Conservation (phyloP, 2,888 invertebrate genomes). For the Cyclophora albipunctata region DNA sequence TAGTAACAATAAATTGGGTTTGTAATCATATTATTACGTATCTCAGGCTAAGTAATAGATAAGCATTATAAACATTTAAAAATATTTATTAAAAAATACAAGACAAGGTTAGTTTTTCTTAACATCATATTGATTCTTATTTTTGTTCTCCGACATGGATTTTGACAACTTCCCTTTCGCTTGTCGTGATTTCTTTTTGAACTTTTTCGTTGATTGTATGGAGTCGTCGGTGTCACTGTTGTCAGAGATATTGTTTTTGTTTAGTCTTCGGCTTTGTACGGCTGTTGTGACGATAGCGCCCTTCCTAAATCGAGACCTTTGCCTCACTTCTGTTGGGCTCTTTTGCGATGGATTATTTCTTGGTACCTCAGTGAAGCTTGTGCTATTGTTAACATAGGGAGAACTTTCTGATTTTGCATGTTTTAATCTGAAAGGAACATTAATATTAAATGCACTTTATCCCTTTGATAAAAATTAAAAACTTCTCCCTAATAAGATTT, state of each 20-base stretch:
- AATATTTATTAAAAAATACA: slow-evolving; percentile 16
- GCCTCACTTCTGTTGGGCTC: slow-evolving; percentile 35
- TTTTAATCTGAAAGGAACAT: slow-evolving; percentile 52
- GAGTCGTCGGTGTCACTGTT: slow-evolving; percentile 67
- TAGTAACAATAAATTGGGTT: too few relatives aligned
- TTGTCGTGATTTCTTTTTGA: slow-evolving; percentile 63
- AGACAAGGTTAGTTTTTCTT: not conserved
- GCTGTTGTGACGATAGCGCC: slow-evolving; percentile 77
- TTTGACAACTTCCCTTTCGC: slow-evolving; percentile 47
- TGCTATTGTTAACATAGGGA: slow-evolving; percentile 43
- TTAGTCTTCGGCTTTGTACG: slow-evolving; percentile 52
- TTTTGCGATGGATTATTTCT: slow-evolving; percentile 42
- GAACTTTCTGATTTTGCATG: slow-evolving; percentile 54
- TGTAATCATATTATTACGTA: too few relatives aligned
- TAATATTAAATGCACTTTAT: not conserved
- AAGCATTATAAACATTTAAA: slow-evolving; percentile 3
- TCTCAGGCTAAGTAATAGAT: too few relatives aligned
- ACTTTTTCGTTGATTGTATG: slow-evolving; percentile 50
- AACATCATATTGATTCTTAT: slow-evolving; percentile 28
- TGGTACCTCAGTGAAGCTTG: slow-evolving; percentile 65
- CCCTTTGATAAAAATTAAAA: slow-evolving; percentile 1
- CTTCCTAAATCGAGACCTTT: slow-evolving; percentile 73
- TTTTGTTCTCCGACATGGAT: slow-evolving; percentile 42
- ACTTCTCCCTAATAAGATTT: too few relatives aligned
- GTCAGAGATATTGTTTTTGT: slow-evolving; percentile 40